Conservation (phyloP, 1,140 invertebrate genomes). For the Odontomachus brunneus region DNA sequence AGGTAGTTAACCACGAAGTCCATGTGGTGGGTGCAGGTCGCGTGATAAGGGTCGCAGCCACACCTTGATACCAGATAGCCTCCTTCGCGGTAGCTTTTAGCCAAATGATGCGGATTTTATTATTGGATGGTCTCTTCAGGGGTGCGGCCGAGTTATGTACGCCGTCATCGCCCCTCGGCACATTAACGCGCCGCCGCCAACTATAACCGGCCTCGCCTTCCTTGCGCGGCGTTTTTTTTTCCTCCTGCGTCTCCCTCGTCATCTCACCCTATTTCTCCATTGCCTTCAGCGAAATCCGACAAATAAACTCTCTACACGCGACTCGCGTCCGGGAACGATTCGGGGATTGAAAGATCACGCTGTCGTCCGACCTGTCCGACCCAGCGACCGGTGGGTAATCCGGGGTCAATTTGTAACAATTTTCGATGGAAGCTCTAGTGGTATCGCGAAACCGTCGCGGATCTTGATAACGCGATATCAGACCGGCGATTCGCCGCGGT, state of each 20-base stretch:
- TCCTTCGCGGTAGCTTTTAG: conserved; percentile 80
- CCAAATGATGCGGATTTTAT: conserved; percentile 84
- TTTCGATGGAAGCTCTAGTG: no score
- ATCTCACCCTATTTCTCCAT: background rate
- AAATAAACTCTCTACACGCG: conserved; percentile 56
- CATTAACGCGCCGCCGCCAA: conserved; percentile 60
- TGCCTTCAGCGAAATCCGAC: conserved; percentile 5
- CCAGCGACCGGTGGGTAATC: no score
- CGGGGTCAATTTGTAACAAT: no score
- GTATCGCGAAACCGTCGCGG: no score
- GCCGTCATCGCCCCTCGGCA: conserved; percentile 10
- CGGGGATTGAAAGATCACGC: background rate
- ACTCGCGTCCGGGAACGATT: conserved; percentile 4
- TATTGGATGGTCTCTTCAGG: conserved; percentile 78
- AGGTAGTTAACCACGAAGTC: conserved; percentile 22
- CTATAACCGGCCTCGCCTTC: conserved; percentile 77
- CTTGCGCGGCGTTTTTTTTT: conserved; percentile 12
- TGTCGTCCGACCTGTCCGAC: no score
- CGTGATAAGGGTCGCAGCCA: conserved; percentile 81
- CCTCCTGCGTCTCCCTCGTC: background rate
- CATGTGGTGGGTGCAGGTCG: conserved; percentile 71
- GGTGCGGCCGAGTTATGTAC: conserved; percentile 70
- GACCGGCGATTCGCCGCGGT: no score
- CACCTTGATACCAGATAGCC: conserved; percentile 82
- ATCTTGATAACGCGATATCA: no score